A percentile compares a stretch with the other conserved stretches of the same genome.
Conservation (phyloP, 2,797 vertebrate species). For the Sphaeramia orbicularis region DNA sequence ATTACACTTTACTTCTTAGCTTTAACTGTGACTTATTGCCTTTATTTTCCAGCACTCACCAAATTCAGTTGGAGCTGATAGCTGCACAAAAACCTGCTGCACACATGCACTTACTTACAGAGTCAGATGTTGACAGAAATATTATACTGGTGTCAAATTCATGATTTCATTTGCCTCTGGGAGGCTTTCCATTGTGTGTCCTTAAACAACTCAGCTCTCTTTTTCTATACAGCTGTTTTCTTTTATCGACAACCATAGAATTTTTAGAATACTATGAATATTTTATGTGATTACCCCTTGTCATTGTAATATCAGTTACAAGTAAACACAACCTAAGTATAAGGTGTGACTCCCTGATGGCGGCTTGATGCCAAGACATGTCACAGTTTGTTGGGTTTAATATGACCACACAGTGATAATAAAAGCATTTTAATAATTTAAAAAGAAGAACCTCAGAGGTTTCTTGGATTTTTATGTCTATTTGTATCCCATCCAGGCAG, state of each 20-base stretch:
- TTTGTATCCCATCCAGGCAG: too few relatives aligned
- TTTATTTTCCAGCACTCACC: conserved; percentile 9
- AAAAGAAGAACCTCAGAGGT: too few relatives aligned
- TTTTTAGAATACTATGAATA: background rate
- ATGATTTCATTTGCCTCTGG: conserved; percentile 51
- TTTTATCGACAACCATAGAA: conserved; percentile 2
- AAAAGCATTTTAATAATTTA: too few relatives aligned
- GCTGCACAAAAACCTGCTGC: conserved; percentile 7
- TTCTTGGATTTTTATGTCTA: too few relatives aligned
- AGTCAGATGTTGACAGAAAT: conserved; percentile 50
- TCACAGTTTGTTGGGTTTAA: background rate
- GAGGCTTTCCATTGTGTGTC: conserved; percentile 55
- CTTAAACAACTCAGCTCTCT: conserved; percentile 27
- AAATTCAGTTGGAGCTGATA: background rate
- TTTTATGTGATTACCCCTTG: too few relatives aligned
- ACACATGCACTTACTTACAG: conserved; percentile 15
- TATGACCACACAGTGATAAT: too few relatives aligned
- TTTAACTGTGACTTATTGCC: conserved; percentile 27
- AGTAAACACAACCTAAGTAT: background rate
- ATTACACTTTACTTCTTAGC: conserved; percentile 30
- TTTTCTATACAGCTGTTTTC: conserved; percentile 3
- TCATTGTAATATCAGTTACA: background rate
- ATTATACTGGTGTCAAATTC: conserved; percentile 41
- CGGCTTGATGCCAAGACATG: too few relatives aligned
- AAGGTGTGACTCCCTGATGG: too few relatives aligned